Evolutionary conservation across 2,888 invertebrate genomes (phyloP), one percentile per base, ranked within the genome.

Genomic region (Bibio marci): DNA sequence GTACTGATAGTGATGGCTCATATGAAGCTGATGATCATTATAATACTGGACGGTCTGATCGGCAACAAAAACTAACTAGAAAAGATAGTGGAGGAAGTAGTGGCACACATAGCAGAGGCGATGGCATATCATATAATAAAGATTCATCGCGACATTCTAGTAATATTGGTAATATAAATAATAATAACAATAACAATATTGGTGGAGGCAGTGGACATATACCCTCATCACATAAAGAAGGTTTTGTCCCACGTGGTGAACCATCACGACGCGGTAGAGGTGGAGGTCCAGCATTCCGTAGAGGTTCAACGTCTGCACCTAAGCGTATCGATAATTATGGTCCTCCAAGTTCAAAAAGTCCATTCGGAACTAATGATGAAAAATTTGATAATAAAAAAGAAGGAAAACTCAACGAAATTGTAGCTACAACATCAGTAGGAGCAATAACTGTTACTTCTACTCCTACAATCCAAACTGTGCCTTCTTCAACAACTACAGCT

Each of bases 231-330:
- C 40, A 42, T 30, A 47, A 51, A 48, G 69, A 57, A 63, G 80
- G 79, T 35, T 87, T 87, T 60, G 78, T 82, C 2, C 88, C 88
- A 0, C 71, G 86, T 17, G 90, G 90, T 1, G 88, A 88, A 57
- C 90, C 90, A 1, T 87, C 87, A 2, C 68, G 88, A 37, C 75
- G 88, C 41, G 90, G 90, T 5, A 69, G 90, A 43, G 85, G 80
- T 13, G 70, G 70, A 3, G 55, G 66, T 41, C 67, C 13, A 3
- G 32, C 13, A 1, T 59, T 50, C 39, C 48, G 69, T 28, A 61
- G 70, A 40, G 66, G 73, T 22, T 57, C 66, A 44, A 58, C 62
- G 13, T 64, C 64, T n/a, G 65, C 66, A 18, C 62, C 66, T 68
- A 69, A 67, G 46, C 66, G 80, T 46, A 73, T 80, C 42, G 71